Conservation (phyloP, 2,888 invertebrate species). For the Siphlonurus alternatus region DNA sequence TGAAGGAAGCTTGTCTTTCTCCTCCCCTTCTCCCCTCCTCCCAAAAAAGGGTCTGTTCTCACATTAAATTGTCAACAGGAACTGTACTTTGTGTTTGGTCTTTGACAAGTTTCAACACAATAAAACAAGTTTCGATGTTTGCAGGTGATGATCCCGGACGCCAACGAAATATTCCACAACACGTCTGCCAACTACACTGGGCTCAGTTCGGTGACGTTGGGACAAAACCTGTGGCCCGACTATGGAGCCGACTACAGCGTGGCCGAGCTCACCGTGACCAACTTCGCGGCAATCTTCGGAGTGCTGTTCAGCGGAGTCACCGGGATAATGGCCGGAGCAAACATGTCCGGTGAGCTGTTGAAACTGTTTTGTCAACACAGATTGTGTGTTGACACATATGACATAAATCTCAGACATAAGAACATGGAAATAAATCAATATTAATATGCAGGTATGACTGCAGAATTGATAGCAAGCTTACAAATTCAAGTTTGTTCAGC, state of each 20-base stretch:
- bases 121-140: slow-evolving; percentile 15
- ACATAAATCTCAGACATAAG: neutral
- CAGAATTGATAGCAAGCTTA: no score
- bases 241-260: slow-evolving; percentile 65
- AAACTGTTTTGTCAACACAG: slow-evolving; percentile 10
- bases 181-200: slow-evolving; percentile 61
- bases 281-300: slow-evolving; percentile 91
- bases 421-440: slow-evolving; percentile 1
- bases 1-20: no score
- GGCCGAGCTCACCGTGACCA: slow-evolving; percentile 44
- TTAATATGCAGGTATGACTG: slow-evolving; percentile 5
- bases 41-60: no score
- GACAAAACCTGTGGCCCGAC: slow-evolving; percentile 55
- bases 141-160: slow-evolving; percentile 59
- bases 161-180: slow-evolving; percentile 43
- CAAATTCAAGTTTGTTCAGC: no score
- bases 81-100: no score
- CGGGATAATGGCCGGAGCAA: slow-evolving; percentile 99
- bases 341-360: slow-evolving; percentile 67
- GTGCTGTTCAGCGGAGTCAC: slow-evolving; percentile 97
- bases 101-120: no score
- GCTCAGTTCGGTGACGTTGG: slow-evolving; percentile 49
- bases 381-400: neutral
- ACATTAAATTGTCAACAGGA: no score
- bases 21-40: no score